Base-by-base conservation (phyloP, 2,797 vertebrate species). In the Melanotaenia trifasciata region DNA sequence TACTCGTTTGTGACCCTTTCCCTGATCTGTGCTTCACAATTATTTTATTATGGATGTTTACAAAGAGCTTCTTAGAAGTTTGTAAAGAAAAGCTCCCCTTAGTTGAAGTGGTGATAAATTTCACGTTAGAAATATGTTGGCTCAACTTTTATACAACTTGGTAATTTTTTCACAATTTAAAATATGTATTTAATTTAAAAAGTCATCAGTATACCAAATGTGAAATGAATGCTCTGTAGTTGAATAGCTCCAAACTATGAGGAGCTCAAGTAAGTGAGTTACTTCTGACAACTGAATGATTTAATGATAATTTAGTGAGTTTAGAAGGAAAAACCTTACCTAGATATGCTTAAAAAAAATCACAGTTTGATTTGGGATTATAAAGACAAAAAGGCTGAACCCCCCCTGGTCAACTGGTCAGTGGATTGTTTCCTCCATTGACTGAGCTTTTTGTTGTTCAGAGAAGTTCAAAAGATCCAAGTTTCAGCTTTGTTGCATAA, bases 1-100 rank as follows among this genome's bases (percentile, higher is more conserved):
- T 22, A 51, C 9, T 7, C 4, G 4, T 43, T 43, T 14, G 1
- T 43, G 16, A 43, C 16, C 18, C 43, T 6, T 66, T 26, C 50
- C 0, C 11, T 40, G 13, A 32, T 57, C 24, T 26, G 20, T 57
- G 51, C 13, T 26, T 28, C 26, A 57, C 18, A 10, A 38, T 0
- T 13, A 28, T 40, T 54, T 40, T 54, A 56, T 66, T 18, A 20
- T 28, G 26, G 24, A 56, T 35, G 64, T 56, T 14, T 60, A 60
- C 67, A 51, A 12, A 59, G 50, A 53, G 12, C 24, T 22, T 5
- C 11, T 24, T 13, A 50, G 47, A 50, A 50, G 47, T n/a, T 50
- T 50, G 22, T 51, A 51, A 51, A 51, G n/a, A 51, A 50, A 51
- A 51, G 18, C 20, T 8, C 18, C 6, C 6, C 6, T 47, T 40